phyloP scores from a whole-genome alignment of 2,797 vertebrate genomes.

The Momotus momota region DNA sequence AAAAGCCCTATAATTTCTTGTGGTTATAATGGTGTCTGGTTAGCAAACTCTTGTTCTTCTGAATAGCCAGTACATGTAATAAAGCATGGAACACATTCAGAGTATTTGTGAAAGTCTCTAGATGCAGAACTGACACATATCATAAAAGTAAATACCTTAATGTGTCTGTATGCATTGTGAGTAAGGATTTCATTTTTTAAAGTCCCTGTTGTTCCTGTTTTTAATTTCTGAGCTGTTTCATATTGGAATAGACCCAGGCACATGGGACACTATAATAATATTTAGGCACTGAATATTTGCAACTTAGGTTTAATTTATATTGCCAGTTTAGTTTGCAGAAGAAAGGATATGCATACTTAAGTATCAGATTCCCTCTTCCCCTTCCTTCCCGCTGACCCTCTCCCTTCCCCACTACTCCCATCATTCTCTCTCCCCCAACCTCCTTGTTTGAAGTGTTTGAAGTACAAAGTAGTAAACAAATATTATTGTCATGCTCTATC shows the following conservation, averaged over 20 bases:
- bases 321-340: neutral
- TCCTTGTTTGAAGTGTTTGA: neutral
- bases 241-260: neutral
- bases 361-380: neutral
- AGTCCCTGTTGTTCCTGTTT: neutral
- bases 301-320: conserved; percentile 33
- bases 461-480: neutral
- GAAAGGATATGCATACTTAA: neutral
- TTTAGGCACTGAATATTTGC: neutral
- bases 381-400: too few relatives aligned
- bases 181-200: conserved; percentile 43
- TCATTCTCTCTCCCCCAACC: neutral
- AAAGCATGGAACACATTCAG: conserved; percentile 10
- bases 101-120: conserved; percentile 39
- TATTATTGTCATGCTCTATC: neutral
- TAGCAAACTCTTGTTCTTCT: conserved; percentile 23
- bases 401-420: too few relatives aligned
- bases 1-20: conserved; percentile 41
- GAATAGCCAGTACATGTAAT: conserved; percentile 6
- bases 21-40: neutral
- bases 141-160: conserved; percentile 40
- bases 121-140: conserved; percentile 24
- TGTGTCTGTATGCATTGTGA: conserved; percentile 27
- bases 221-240: conserved; percentile 37
- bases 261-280: neutral